Base-by-base conservation (phyloP, 2,888 invertebrate species). In the Hydropsyche betteni region DNA sequence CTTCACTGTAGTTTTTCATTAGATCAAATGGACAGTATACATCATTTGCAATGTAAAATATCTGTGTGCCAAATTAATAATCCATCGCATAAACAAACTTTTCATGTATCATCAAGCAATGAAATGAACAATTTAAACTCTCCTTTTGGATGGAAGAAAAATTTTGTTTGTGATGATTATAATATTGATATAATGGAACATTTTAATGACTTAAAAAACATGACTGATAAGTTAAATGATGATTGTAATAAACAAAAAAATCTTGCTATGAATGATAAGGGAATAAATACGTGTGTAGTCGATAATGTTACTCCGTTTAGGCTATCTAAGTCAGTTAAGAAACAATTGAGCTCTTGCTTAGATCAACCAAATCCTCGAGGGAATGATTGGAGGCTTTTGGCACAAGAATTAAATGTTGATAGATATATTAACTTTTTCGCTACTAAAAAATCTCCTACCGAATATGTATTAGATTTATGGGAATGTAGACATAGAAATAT, bases 1-100 rank as follows among this genome's bases (percentile, higher is more conserved):
- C 87, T 97, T 74, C 97, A 98, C 85, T 98, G 97, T 84, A 94
- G 94, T 80, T 97, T 98, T 84, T 91, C 93, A 16, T 84, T 96
- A 80, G 94, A 95, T 81, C 88, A 91, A 76, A 90, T 89, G 79
- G 92, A 92, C 80, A 86, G 72, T 51, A 76, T 75, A 36, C 69
- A 75, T 69, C 86, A 84, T 80, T 84, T 87, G 78, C 86, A 87
- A 81, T 87, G 87, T 79, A 84, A 83, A 72, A 82, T 87, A 77
- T 86, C 87, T 38, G 87, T 86, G 61, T 85, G 86, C 82, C 87
- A 87, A 81, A 83, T 86, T 80, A 86, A 86, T 74, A 87, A 87
- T 82, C 86, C 87, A 24, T 86, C 87, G 36, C 86, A 86, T 81
- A 87, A 87, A 80, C 87, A 87, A 81, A 86, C 85, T 80, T 87